Base-by-base conservation (phyloP, 2,888 invertebrate species). In the Bugula neritina region DNA sequence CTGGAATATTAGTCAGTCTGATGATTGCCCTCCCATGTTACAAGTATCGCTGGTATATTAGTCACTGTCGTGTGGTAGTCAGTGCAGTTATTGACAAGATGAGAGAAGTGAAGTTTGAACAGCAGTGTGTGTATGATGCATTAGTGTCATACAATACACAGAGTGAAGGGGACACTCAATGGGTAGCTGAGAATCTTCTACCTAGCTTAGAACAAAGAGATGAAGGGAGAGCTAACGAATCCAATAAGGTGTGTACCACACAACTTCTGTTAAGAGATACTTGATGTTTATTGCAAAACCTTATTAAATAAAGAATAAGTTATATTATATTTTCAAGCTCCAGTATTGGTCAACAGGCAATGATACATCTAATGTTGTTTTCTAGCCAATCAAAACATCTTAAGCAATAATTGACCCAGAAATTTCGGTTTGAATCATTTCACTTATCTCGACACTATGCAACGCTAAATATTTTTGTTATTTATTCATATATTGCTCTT, bases 31-130 rank as follows among this genome's bases (percentile, higher is more conserved):
- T 55, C 3, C 55, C 55, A 25, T 55, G 55, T 25, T 55, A n/a
- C 23, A 55, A 55, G 23, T 55, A 55, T 23, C 55, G 55, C 10
- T 55, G 55, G 55, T 55, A 55, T 25, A 55, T 55, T n/a, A 55
- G 55, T 55, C 55, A 55, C 23, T 25, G 23, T 5, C 55, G 55
- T 5, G 23, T 55, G 13, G 55, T n/a, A 25, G 3, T 23, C 21
- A 17, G 25, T 17, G 55, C 25, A 5, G 23, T 55, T 25, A 5
- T 55, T 3, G 25, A 55, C 3, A 17, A 55, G 23, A 5, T 55
- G 5, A 5, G 23, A 23, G 55, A 55, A 25, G 25, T 55, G 23
- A 55, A 23, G 23, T 25, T 55, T 55, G 55, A 55, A 25, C 55
- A 55, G 55, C 23, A 55, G 25, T 55, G 55, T 25, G 25, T 5